Evolutionary conservation across 2,113 vertebrate species (phyloP), one percentile per base, ranked within the genome.

Genomic region (Nothocercus nigrocapillus): DNA sequence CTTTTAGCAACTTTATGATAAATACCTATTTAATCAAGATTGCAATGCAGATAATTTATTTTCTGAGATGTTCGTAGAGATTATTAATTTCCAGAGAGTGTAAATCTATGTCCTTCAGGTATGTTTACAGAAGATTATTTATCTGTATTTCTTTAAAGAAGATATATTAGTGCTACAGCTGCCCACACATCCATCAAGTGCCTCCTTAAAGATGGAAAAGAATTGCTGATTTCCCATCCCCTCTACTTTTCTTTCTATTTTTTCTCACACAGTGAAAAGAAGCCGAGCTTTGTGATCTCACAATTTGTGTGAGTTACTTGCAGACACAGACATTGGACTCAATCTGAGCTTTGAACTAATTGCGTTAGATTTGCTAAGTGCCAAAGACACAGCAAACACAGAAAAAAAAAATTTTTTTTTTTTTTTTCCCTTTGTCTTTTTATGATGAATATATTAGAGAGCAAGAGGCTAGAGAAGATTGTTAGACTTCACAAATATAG

Each of bases 1-100:
- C n/a, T 94, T 85, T 82, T 74, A 74, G 30, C 11, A 61, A 84
- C n/a, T 93, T 85, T 82, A 58, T 67, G 49, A n/a, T 36, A 66
- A 32, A 4, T 58, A 2, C 9, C 58, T 59, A 25, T 94, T 47
- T 1, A 61, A 86, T 88, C 28, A 51, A 54, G 17, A 69, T 83
- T 90, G 38, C 25, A 63, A 85, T 94, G 84, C 62, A 56, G 78
- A 58, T 76, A 85, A 63, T 63, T 95, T 96, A 40, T 93, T 85
- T 89, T 85, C 53, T 77, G 69, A 68, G 20, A 38, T 73, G 36
- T 79, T 13, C 62, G 51, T 92, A 49, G 68, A 68, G 34, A 47
- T 69, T 82, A 93, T 95, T 94, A 73, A 87, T 95, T 93, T 95
- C 72, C 36, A 82, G 62, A 82, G 16, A 47, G 9, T 68, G 34